These are phyloP conservation scores for Ammodytes dubius DNA, from an alignment of 2,113 vertebrate species.

Conservation along the genomic window DNA sequence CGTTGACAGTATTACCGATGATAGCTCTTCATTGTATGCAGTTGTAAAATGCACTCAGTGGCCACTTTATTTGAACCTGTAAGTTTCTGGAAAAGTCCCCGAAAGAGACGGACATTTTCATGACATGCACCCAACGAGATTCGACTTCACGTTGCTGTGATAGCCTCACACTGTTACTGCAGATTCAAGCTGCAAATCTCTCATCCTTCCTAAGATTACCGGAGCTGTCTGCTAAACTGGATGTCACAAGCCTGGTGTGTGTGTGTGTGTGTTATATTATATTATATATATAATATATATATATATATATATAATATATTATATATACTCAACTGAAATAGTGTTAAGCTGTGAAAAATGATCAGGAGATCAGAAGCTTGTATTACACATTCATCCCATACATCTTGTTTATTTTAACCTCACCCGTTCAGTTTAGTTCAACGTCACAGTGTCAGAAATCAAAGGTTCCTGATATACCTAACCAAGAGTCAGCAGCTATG, in stretches of 20 bases:
- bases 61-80: neutral
- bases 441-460: neutral
- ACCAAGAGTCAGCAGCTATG: neutral
- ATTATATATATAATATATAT: no score
- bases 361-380: neutral
- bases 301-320: no score
- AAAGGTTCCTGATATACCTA: neutral
- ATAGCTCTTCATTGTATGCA: neutral
- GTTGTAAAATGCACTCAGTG: neutral
- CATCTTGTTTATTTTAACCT: neutral
- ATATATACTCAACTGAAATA: neutral
- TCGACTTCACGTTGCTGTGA: neutral
- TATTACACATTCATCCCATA: neutral
- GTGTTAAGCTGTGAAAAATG: neutral
- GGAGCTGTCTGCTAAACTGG: neutral
- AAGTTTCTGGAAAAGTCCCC: neutral
- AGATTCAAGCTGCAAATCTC: neutral
- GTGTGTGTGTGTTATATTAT: no score
- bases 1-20: slow-evolving; percentile 14
- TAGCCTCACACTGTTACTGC: neutral
- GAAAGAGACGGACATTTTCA: neutral
- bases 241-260: neutral
- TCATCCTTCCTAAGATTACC: neutral
- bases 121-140: neutral
- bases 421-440: neutral